These are phyloP conservation scores for Limnephilus marmoratus DNA, from an alignment of 2,888 invertebrate species.

Conservation along the genomic window DNA sequence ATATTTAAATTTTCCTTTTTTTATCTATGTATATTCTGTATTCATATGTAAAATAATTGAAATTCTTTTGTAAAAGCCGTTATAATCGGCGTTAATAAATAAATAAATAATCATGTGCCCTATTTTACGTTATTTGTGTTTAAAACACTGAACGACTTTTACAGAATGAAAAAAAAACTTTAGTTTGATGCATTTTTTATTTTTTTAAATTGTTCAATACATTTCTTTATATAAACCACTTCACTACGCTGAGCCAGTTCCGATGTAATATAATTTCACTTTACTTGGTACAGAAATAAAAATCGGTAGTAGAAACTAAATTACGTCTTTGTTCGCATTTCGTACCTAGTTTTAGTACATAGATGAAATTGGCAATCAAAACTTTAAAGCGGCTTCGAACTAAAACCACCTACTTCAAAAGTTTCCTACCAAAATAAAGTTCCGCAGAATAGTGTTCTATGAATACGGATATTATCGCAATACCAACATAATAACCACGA, in stretches of 20 bases:
- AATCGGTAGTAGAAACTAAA: not conserved
- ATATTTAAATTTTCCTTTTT: too few species aligned
- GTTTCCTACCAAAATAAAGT: slow-evolving; percentile 15
- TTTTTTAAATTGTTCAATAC: too few species aligned
- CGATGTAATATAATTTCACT: not conserved
- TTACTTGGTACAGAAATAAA: not conserved
- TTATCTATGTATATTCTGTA: too few species aligned
- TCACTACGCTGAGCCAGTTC: not conserved
- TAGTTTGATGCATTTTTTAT: too few species aligned
- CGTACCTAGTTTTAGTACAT: slow-evolving; percentile 13
- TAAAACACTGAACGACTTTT: not conserved
- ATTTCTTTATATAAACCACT: too few species aligned
- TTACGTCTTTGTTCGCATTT: not conserved
- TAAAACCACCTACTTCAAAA: slow-evolving; percentile 5
- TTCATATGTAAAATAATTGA: too few species aligned
- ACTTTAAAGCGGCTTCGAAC: slow-evolving; percentile 23
- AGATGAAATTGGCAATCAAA: slow-evolving; percentile 41
- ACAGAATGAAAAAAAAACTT: not conserved
- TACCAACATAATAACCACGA: not conserved
- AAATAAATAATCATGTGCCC: not conserved
- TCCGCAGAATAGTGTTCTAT: not conserved
- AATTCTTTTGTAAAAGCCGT: too few species aligned
- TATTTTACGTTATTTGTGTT: not conserved
- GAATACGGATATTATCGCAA: not conserved
- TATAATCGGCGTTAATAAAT: too few species aligned